A percentile compares a stretch with the other conserved stretches of the same genome.
Evolutionary conservation across 2,888 invertebrate species (phyloP).

Genomic region (Calliscelio sp.): DNA sequence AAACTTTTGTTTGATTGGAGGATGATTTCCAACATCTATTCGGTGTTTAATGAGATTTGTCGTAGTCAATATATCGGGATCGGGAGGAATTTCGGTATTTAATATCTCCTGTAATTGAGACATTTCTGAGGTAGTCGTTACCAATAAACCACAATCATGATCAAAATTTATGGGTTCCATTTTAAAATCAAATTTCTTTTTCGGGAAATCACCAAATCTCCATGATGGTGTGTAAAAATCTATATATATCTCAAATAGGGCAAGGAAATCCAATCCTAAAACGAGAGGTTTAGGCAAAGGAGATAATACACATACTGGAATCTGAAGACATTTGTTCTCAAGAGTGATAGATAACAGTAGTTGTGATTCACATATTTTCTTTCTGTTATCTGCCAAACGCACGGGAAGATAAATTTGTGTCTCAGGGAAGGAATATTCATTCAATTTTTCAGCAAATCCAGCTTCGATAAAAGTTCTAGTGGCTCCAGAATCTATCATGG

Average conservation of each 20-base stretch:
- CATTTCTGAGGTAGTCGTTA: no score
- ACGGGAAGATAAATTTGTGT: background rate
- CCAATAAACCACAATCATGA: no score
- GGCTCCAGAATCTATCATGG: background rate
- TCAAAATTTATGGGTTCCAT: no score
- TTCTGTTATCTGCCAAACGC: background rate
- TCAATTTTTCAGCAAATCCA: no score
- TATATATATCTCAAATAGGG: background rate
- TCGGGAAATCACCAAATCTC: no score
- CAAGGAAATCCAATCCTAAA: background rate
- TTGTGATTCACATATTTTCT: background rate
- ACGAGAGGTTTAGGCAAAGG: background rate
- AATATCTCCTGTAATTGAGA: no score
- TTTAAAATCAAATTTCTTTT: no score
- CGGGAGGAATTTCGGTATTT: no score
- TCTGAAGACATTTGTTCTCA: no score
- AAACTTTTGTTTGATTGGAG: conserved; percentile 7
- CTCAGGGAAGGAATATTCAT: no score
- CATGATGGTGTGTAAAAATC: background rate
- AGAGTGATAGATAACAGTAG: background rate
- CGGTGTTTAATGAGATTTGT: background rate
- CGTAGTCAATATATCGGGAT: background rate
- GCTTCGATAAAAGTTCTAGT: background rate
- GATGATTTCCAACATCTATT: background rate
- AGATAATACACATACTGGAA: background rate